Conservation (phyloP, 1,140 invertebrate genomes). For the Panonychus citri region DNA sequence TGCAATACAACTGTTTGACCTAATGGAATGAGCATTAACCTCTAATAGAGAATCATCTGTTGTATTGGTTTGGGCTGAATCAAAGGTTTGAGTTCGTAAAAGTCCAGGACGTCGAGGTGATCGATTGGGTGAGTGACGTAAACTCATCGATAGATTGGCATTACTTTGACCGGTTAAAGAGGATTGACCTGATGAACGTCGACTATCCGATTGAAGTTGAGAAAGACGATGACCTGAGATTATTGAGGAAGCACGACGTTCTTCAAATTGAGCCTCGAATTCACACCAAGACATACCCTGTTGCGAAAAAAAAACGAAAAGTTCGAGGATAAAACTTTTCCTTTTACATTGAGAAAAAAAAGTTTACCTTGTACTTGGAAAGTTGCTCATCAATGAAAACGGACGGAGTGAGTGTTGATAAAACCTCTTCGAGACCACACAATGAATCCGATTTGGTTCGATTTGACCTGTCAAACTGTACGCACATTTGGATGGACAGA, state of each 20-base stretch:
- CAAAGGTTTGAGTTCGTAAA: conserved; percentile 4
- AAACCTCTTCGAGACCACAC: conserved; percentile 30
- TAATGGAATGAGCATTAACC: background rate
- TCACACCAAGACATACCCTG: conserved; percentile 25
- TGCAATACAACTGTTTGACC: conserved; percentile 6
- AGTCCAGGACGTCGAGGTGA: background rate
- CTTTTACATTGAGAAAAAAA: background rate
- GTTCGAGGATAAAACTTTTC: background rate
- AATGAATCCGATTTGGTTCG: conserved; percentile 28
- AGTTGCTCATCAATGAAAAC: conserved; percentile 35
- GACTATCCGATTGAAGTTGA: conserved; percentile 2
- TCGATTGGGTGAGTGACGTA: background rate
- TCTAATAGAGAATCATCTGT: conserved; percentile 1
- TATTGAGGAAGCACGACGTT: conserved; percentile 13
- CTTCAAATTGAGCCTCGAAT: conserved; percentile 18
- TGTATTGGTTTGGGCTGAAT: conserved; percentile 1
- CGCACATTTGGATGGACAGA: conserved; percentile 16
- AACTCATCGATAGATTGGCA: background rate
- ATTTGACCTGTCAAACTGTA: conserved; percentile 30
- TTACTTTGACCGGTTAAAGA: background rate
- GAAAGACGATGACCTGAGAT: conserved; percentile 9
- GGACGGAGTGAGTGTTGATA: conserved; percentile 28
- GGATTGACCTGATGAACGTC: conserved; percentile 9
- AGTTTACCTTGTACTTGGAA: conserved; percentile 29
- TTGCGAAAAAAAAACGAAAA: background rate